These are phyloP conservation scores for Ceratotherium simum DNA, from an alignment of 2,113 vertebrate genomes.

Conservation along the genomic window DNA sequence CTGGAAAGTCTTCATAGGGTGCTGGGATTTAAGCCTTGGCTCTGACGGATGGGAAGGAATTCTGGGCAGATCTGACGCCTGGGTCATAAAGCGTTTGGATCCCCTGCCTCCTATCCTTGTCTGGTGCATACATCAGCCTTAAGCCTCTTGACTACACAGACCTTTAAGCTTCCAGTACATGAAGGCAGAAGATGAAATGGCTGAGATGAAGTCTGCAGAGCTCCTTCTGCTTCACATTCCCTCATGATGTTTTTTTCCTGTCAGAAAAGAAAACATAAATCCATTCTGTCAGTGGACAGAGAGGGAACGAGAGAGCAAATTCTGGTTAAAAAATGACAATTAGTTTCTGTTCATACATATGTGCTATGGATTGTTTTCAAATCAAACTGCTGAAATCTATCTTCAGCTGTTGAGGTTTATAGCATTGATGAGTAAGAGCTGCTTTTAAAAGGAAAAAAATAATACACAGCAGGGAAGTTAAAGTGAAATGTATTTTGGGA, in stretches of 20 bases:
- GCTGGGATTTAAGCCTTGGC: background rate
- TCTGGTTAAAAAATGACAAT: background rate
- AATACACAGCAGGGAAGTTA: conserved; percentile 46
- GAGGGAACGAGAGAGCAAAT: background rate
- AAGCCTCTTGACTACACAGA: background rate
- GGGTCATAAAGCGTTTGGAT: background rate
- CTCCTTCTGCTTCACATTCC: background rate
- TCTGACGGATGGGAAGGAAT: background rate
- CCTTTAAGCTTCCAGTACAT: background rate
- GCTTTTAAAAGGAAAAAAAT: conserved; percentile 14
- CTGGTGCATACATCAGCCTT: rapidly evolving
- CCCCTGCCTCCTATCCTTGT: background rate
- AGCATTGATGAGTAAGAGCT: conserved; percentile 33
- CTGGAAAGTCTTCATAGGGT: background rate
- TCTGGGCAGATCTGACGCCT: background rate
- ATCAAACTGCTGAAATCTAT: background rate
- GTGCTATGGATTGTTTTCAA: background rate
- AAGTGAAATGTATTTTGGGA: conserved; percentile 54
- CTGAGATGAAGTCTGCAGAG: background rate
- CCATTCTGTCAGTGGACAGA: background rate
- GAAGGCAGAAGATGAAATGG: background rate
- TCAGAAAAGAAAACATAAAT: background rate
- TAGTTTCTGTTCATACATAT: conserved; percentile 29
- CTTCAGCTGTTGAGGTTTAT: conserved; percentile 17
- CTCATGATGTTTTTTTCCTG: background rate